Base-by-base conservation (phyloP, 2,888 invertebrate genomes). In the Ramazzottius varieornatus region DNA sequence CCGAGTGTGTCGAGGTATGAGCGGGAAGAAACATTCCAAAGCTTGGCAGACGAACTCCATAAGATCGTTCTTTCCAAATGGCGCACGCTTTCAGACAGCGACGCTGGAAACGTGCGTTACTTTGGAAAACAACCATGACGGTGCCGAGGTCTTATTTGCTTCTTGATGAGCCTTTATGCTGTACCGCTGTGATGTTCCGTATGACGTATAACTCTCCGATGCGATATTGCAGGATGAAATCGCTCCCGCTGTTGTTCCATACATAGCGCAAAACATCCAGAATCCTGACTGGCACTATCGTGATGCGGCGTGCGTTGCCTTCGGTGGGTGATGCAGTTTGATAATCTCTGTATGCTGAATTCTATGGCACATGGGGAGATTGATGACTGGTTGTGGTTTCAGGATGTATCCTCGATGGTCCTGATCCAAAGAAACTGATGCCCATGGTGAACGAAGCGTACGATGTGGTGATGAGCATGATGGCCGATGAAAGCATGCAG, bases 281-380 rank as follows among this genome's bases (percentile, higher is more conserved):
- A 87, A 85, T 70, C 83, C 84, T 29, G 88, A 94, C 75, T 96
- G 94, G 94, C 80, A 88, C 68, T 85, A 80, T 73, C 81, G 92
- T 68, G 98, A 99, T 78, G 98, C 96, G 1, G 94, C 98, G 0
- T 82, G 98, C 20, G 98, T 98, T 96, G 91, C 94, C 0, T 98
- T 98, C 75, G 98, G 94, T 72, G 29, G 24, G 54, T 65, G 2
- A 64, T 13, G 46, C 2, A 65, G 32, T 64, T 2, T 65, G n/a
- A n/a, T n/a, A n/a, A n/a, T n/a, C n/a, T n/a, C n/a, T n/a, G n/a
- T 32, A 29, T 66, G 16, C 13, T 29, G 8, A 33, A 33, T 46
- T 29, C 2, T n/a, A n/a, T n/a, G n/a, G n/a, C n/a, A n/a, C n/a
- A n/a, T n/a, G n/a, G n/a, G n/a, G n/a, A n/a, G n/a, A n/a, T n/a